Evolutionary conservation across 2,113 vertebrate genomes (phyloP).

Genomic region (Pantherophis guttatus): DNA sequence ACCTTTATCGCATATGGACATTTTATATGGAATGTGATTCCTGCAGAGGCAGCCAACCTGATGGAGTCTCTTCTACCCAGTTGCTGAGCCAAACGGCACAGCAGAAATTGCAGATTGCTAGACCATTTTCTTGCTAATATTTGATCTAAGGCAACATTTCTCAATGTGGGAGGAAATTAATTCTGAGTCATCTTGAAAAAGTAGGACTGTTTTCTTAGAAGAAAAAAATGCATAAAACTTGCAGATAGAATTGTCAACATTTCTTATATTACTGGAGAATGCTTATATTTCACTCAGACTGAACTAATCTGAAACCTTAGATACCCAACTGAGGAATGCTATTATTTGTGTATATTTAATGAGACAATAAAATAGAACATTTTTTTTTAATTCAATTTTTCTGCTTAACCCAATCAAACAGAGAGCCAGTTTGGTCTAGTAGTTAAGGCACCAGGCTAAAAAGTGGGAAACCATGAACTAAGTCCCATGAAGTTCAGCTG

Average conservation of each 20-base stretch:
- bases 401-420: neutral
- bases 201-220: neutral
- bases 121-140: neutral
- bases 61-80: neutral
- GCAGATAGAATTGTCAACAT: neutral
- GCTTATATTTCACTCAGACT: neutral
- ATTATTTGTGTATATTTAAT: neutral
- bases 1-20: neutral
- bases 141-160: neutral
- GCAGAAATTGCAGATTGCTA: neutral
- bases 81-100: neutral
- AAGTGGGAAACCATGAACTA: neutral
- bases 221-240: neutral
- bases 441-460: neutral
- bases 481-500: neutral
- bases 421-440: neutral
- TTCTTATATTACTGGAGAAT: neutral
- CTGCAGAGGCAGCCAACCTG: neutral
- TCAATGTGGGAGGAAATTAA: neutral
- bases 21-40: neutral
- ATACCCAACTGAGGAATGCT: neutral
- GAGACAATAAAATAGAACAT: neutral
- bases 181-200: neutral
- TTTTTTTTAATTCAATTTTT: neutral
- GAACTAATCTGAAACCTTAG: neutral